Percentiles rank a stretch among this genome's conserved stretches.
These are phyloP conservation scores for Fabriciana adippe DNA, from an alignment of 2,888 invertebrate species.

Conservation along the genomic window DNA sequence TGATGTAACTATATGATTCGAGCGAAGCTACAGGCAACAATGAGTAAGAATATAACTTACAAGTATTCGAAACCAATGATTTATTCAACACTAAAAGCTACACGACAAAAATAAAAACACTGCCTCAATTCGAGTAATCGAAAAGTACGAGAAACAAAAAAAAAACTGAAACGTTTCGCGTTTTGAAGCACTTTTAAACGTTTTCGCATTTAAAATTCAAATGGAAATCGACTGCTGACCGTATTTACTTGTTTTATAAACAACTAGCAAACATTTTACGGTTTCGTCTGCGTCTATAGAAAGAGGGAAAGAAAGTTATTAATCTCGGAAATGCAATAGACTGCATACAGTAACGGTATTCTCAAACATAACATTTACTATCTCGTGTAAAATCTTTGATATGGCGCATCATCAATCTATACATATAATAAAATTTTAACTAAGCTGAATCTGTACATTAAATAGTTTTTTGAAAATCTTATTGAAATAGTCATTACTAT, in stretches of 20 bases:
- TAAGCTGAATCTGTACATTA: not conserved
- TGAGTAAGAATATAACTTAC: not conserved
- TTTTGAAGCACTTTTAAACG: conserved; percentile 30
- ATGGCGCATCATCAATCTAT: not conserved
- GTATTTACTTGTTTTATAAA: conserved; percentile 24
- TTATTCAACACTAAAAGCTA: not conserved
- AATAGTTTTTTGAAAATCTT: not conserved
- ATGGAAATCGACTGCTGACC: conserved; percentile 27
- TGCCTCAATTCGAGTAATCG: conserved; percentile 18
- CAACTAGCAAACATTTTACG: not conserved
- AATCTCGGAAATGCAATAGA: not conserved
- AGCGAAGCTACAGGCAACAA: not conserved
- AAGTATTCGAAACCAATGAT: not conserved
- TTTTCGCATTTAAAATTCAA: conserved; percentile 33
- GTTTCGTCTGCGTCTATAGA: not conserved
- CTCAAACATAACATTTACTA: no score
- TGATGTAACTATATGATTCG: no score
- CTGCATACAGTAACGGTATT: no score
- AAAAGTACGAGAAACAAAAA: conserved; percentile 21
- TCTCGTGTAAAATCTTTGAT: no score
- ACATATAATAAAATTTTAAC: not conserved
- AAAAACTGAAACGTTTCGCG: conserved; percentile 24
- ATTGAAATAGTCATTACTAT: no score
- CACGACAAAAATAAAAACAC: not conserved
- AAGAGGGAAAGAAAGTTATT: no score